Evolutionary conservation across 2,888 invertebrate species (phyloP).

Genomic region (Metopia argyrocephala): DNA sequence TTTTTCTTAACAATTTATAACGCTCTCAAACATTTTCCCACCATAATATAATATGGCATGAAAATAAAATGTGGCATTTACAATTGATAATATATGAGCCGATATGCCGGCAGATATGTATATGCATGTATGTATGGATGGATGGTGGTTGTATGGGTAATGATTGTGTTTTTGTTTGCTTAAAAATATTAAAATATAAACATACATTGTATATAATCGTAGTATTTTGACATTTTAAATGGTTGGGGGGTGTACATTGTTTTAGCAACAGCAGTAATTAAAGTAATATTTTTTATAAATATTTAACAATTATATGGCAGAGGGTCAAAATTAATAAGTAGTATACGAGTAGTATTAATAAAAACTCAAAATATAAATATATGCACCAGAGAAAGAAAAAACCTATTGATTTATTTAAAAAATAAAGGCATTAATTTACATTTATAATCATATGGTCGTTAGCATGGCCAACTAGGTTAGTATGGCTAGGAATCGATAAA

Average conservation of each 20-base stretch:
- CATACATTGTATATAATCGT: constrained; percentile 18
- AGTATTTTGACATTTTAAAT: background rate
- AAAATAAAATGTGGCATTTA: constrained; percentile 19
- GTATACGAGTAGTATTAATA: constrained; percentile 6
- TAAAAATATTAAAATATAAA: constrained; percentile 7
- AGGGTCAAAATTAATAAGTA: constrained; percentile 46
- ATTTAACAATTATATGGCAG: constrained; percentile 14
- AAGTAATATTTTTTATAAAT: constrained; percentile 27
- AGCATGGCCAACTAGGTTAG: constrained; percentile 13
- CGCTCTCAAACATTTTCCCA: constrained; percentile 50
- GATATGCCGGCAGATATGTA: background rate
- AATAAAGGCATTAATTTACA: background rate
- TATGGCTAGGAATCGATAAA: constrained; percentile 47
- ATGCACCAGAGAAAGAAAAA: background rate
- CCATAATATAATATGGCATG: constrained; percentile 17
- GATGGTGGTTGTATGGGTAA: background rate
- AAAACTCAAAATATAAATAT: constrained; percentile 1
- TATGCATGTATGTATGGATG: background rate
- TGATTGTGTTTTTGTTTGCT: background rate
- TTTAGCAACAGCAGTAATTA: background rate
- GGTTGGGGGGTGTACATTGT: background rate
- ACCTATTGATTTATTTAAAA: constrained; percentile 25
- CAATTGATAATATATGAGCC: constrained; percentile 4
- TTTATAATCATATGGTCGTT: background rate
- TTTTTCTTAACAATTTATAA: constrained; percentile 44